These are phyloP conservation scores for Plemyria rubiginata DNA, from an alignment of 2,888 invertebrate genomes.

Conservation along the genomic window DNA sequence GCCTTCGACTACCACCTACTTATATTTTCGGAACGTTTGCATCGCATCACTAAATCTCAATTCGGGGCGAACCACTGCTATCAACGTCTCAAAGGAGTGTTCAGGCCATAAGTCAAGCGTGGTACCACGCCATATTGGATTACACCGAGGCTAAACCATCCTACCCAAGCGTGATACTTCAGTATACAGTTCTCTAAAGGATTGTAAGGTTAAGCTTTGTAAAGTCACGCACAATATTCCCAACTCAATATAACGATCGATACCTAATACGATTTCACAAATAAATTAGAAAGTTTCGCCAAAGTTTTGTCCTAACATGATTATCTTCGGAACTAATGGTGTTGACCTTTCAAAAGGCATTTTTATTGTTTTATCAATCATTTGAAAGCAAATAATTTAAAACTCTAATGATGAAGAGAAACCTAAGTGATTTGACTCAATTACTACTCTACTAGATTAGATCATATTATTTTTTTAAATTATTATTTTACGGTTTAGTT, in stretches of 20 bases:
- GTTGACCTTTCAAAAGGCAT: not conserved
- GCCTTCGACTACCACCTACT: no score
- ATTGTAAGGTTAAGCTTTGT: conserved; percentile 73
- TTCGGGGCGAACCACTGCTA: no score
- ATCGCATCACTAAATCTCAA: no score
- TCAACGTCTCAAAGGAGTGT: conserved; percentile 44
- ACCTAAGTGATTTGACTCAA: no score
- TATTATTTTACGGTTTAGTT: no score
- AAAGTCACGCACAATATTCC: conserved; percentile 60
- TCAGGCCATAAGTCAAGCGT: conserved; percentile 68
- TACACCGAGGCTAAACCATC: conserved; percentile 69
- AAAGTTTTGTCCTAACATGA: not conserved
- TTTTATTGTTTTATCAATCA: not conserved
- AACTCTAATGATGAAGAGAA: no score
- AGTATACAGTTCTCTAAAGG: conserved; percentile 63
- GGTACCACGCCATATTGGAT: conserved; percentile 75
- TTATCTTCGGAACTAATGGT: conserved; percentile 7
- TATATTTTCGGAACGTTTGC: no score
- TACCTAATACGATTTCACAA: conserved; percentile 18
- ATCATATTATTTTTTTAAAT: no score
- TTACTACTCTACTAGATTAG: no score
- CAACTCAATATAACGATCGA: conserved; percentile 38
- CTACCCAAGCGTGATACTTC: conserved; percentile 54
- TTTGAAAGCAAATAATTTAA: not conserved
- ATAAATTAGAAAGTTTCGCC: conserved; percentile 35